Conservation (phyloP, 2,888 invertebrate genomes). For the Plagodis dolabraria region DNA sequence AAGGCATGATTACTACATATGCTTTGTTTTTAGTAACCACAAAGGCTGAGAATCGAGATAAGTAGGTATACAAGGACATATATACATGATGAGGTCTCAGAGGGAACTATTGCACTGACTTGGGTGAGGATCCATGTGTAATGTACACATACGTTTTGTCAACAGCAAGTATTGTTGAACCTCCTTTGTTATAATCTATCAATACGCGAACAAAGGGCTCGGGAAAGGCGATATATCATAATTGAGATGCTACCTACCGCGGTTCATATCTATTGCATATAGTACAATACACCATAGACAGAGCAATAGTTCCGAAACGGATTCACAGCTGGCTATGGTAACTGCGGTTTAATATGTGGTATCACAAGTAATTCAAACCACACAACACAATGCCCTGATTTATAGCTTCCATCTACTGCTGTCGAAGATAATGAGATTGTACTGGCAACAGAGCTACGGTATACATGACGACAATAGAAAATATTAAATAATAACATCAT, state of each 20-base stretch:
- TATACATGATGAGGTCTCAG: too few species aligned
- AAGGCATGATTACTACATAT: too few species aligned
- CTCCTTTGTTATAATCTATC: conserved; percentile 22
- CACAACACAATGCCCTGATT: too few species aligned
- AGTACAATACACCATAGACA: conserved; percentile 47
- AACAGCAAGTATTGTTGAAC: conserved; percentile 14
- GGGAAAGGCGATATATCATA: conserved; percentile 54
- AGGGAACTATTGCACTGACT: too few species aligned
- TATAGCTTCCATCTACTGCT: conserved; percentile 48
- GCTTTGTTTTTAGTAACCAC: too few species aligned
- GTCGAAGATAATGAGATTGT: conserved; percentile 38
- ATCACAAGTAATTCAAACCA: not conserved
- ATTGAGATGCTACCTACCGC: conserved; percentile 44
- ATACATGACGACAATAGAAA: too few species aligned
- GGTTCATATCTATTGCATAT: conserved; percentile 38
- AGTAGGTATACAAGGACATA: too few species aligned
- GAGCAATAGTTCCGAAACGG: not conserved
- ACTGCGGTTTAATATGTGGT: not conserved
- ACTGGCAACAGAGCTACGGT: too few species aligned
- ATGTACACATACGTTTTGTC: conserved; percentile 1
- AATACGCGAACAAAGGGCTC: conserved; percentile 30
- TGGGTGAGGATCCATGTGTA: too few species aligned
- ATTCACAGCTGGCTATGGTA: not conserved
- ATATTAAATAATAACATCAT: too few species aligned
- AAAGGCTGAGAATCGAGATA: too few species aligned